These are phyloP conservation scores for Notocelia uddmanniana DNA, from an alignment of 2,888 invertebrate species.

Conservation along the genomic window DNA sequence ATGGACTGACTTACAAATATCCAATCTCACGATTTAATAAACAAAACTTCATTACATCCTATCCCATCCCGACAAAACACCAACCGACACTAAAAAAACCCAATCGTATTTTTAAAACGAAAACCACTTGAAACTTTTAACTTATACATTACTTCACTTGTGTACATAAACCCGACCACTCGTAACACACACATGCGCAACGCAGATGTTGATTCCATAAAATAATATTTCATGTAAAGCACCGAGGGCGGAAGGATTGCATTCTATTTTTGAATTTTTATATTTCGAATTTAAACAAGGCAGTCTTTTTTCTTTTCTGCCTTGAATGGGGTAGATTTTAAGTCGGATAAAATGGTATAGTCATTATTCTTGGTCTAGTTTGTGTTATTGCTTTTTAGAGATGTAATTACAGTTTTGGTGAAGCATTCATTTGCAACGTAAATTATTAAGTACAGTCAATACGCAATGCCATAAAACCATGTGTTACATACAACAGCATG, in stretches of 20 bases:
- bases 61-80: constrained; percentile 35
- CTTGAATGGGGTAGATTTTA: constrained; percentile 42
- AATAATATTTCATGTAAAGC: constrained; percentile 86
- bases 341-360: constrained; percentile 34
- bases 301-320: constrained; percentile 43
- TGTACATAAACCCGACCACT: constrained; percentile 77
- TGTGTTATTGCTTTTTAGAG: neutral
- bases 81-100: constrained; percentile 55
- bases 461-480: constrained; percentile 3
- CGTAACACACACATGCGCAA: constrained; percentile 69
- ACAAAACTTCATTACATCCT: constrained; percentile 29
- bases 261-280: constrained; percentile 84
- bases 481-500: constrained; percentile 18
- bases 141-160: constrained; percentile 81
- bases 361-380: constrained; percentile 5
- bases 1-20: neutral
- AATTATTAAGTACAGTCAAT: constrained; percentile 8
- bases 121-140: constrained; percentile 80
- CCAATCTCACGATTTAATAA: constrained; percentile 6
- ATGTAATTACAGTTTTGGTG: constrained; percentile 11
- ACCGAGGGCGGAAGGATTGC: constrained; percentile 85
- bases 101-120: constrained; percentile 71
- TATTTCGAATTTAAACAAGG: constrained; percentile 76
- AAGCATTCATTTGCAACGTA: neutral
- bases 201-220: constrained; percentile 86